phyloP scores from a whole-genome alignment of 2,113 vertebrate genomes.

The Microtus richardsoni region DNA sequence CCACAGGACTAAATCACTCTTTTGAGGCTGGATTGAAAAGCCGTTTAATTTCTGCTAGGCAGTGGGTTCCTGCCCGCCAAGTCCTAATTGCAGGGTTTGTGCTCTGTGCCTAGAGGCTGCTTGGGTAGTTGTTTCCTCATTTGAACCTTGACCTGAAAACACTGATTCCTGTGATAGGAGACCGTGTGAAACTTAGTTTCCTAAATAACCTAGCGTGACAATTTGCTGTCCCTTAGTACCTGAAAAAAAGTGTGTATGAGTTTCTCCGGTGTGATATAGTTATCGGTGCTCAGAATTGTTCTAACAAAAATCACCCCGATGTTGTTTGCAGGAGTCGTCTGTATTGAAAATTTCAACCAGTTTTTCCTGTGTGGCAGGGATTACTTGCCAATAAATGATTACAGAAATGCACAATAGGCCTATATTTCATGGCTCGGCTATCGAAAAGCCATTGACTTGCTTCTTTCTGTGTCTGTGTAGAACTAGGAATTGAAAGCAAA shows the following conservation, averaged over 20 bases:
- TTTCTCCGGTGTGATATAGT: background rate
- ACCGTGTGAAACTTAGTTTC: background rate
- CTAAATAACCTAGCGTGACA: background rate
- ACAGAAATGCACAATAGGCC: background rate
- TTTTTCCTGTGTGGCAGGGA: background rate
- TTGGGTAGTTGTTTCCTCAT: background rate
- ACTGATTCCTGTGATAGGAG: background rate
- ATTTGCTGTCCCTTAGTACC: conserved; percentile 46
- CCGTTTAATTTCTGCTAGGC: background rate
- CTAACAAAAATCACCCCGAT: background rate
- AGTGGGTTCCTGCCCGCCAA: background rate
- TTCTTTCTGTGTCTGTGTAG: background rate
- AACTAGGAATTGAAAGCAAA: conserved; percentile 32
- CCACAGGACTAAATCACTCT: background rate
- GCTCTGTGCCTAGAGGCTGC: background rate
- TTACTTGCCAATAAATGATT: background rate
- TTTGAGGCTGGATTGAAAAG: background rate
- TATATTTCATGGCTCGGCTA: background rate
- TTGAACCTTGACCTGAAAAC: background rate
- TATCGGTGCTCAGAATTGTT: conserved; percentile 2
- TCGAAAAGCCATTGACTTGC: background rate
- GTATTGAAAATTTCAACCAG: background rate
- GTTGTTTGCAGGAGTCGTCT: background rate
- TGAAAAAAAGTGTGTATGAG: background rate
- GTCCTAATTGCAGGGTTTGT: background rate